A percentile compares a stretch with the other conserved stretches of the same genome.
Conservation (phyloP, 2,113 vertebrate genomes). For the Axis porcinus region DNA sequence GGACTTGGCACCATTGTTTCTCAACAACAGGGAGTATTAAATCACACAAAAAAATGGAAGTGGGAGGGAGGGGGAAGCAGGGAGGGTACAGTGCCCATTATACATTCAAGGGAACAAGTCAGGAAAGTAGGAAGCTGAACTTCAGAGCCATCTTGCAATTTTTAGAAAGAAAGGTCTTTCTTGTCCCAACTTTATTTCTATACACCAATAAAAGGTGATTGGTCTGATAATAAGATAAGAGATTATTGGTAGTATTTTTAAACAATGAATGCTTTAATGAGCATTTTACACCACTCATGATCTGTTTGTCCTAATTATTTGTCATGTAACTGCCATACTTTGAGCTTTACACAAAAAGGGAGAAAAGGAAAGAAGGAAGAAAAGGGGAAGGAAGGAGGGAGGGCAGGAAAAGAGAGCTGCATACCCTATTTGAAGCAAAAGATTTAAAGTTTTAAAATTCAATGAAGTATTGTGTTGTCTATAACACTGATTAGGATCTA, state of each 20-base stretch:
- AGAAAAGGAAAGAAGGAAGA: background rate
- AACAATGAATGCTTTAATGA: background rate
- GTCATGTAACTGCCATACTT: conserved; percentile 21
- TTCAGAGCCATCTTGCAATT: background rate
- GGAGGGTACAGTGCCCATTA: conserved; percentile 6
- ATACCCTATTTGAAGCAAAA: background rate
- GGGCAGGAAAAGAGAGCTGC: background rate
- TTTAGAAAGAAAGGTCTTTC: conserved; percentile 19
- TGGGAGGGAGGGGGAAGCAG: background rate
- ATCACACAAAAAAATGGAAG: conserved; percentile 1
- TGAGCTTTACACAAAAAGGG: background rate
- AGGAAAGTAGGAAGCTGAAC: background rate
- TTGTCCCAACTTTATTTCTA: background rate
- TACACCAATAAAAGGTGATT: background rate
- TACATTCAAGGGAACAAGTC: background rate
- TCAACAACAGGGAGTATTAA: conserved; percentile 44
- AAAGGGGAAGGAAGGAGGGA: background rate
- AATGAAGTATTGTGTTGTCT: background rate
- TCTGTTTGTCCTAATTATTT: conserved; percentile 25
- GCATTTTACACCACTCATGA: conserved; percentile 24
- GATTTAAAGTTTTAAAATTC: background rate
- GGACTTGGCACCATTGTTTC: conserved; percentile 52
- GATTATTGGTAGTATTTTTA: background rate
- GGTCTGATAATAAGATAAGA: background rate
- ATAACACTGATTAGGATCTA: background rate